Evolutionary conservation across 2,797 vertebrate species (phyloP), one percentile per base, ranked within the genome.

Genomic region (Poeciliopsis gracilis): DNA sequence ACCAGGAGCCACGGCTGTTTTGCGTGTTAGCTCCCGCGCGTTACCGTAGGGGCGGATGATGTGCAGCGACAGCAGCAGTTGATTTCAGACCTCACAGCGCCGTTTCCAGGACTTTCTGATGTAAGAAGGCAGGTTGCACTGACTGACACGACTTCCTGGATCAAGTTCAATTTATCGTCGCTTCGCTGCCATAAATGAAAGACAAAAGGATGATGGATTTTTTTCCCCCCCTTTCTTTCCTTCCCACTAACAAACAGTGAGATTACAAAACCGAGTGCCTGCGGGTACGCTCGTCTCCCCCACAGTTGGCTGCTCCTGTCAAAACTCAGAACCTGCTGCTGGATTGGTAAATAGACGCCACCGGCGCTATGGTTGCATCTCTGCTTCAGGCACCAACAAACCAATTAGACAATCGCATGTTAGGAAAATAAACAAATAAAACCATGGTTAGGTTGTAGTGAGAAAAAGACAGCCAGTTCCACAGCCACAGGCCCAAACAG

Each of bases 281-380:
- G 47, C 20, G 82, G 92, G 91, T 83, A 76, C 45, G 76, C 89
- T 91, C 87, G 85, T 90, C 90, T 92, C 85, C 88, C 87, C 87
- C 87, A 93, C 94, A 93, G 93, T 93, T 89, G 92, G 91, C 92
- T 92, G 89, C 90, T 88, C 89, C 93, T 88, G 93, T 95, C 93
- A 94, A 93, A 95, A 93, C 91, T 92, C 90, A 83, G 87, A 94
- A 93, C 94, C 93, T 95, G 94, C 93, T 93, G 93, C 93, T 91
- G 92, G 84, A 91, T 83, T 92, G 92, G 93, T 93, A 92, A 93
- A 89, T 47, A 82, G 85, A 76, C 46, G 90, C 92, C 89, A 84
- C 80, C 23, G 87, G 92, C 91, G 47, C 77, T 78, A 85, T 82
- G 86, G 87, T 89, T 91, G 78, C 88, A 84, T 88, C 82, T 82